Conservation (phyloP, 2,797 vertebrate genomes). For the Rhinichthys osculus region DNA sequence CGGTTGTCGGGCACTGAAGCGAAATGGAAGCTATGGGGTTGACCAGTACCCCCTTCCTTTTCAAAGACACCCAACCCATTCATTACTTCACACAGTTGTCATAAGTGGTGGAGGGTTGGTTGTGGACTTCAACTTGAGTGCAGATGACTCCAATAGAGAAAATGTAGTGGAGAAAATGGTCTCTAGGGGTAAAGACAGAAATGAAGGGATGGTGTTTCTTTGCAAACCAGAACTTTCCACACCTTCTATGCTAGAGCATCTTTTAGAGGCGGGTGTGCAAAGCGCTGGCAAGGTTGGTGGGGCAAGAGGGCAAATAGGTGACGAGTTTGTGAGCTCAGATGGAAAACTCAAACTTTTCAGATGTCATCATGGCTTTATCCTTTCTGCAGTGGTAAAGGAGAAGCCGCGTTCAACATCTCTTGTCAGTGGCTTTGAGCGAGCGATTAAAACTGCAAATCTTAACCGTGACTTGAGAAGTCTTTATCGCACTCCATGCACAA, state of each 20-base stretch:
- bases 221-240: conserved; percentile 83
- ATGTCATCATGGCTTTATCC: conserved; percentile 80
- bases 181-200: conserved; percentile 62
- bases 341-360: conserved; percentile 79
- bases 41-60: conserved; percentile 78
- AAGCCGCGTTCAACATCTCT: conserved; percentile 71
- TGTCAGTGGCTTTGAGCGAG: conserved; percentile 76
- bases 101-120: conserved; percentile 75
- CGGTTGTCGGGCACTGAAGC: conserved; percentile 70
- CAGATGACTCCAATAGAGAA: conserved; percentile 74
- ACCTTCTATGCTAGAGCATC: conserved; percentile 79
- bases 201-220: conserved; percentile 76
- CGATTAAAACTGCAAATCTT: conserved; percentile 74
- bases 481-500: conserved; percentile 75
- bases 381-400: conserved; percentile 76
- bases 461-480: conserved; percentile 77
- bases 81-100: conserved; percentile 75
- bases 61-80: conserved; percentile 65
- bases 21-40: conserved; percentile 72
- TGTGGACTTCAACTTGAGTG: conserved; percentile 73
- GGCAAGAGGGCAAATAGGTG: conserved; percentile 77
- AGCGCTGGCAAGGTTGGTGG: conserved; percentile 80
- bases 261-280: conserved; percentile 76
- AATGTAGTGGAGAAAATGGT: conserved; percentile 76
- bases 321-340: conserved; percentile 83